Evolutionary conservation across 2,113 vertebrate genomes (phyloP).

Genomic region (Cyanoderma ruficeps): DNA sequence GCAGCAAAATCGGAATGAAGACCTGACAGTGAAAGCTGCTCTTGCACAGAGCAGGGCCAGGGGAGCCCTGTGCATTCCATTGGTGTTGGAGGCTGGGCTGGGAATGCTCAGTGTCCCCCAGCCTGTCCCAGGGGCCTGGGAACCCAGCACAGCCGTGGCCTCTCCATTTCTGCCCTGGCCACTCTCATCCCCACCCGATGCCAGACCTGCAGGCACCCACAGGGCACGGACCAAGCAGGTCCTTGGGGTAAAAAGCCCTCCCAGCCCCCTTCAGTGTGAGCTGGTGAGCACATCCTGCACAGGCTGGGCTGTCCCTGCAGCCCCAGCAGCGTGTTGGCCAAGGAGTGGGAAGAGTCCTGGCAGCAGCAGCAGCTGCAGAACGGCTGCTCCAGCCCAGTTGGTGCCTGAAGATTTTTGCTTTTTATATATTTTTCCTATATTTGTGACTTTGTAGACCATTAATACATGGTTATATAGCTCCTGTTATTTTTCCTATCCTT

Average conservation of each 20-base stretch:
- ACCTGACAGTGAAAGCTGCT: not conserved
- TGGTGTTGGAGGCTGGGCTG: not conserved
- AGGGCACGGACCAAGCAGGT: not conserved
- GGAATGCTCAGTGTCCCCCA: not conserved
- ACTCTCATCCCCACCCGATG: not conserved
- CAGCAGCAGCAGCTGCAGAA: not conserved
- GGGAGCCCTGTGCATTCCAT: not conserved
- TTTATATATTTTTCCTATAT: not conserved
- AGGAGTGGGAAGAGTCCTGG: not conserved
- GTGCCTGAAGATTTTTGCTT: not conserved
- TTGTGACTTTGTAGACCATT: not conserved
- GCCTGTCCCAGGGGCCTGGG: not conserved
- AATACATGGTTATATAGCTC: not conserved
- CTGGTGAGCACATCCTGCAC: not conserved
- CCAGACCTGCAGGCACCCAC: not conserved
- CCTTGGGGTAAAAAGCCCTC: not conserved
- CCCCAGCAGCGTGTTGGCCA: not conserved
- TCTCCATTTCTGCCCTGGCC: not conserved
- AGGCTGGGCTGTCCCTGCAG: not conserved
- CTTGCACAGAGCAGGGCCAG: not conserved
- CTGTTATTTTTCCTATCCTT: not conserved
- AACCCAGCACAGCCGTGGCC: not conserved
- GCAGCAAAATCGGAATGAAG: not conserved
- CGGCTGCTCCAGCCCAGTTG: rapidly evolving
- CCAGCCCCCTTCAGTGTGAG: not conserved